A percentile compares a stretch with the other conserved stretches of the same genome.
These are phyloP conservation scores for Lycia hirtaria DNA, from an alignment of 2,888 invertebrate genomes.

Conservation along the genomic window DNA sequence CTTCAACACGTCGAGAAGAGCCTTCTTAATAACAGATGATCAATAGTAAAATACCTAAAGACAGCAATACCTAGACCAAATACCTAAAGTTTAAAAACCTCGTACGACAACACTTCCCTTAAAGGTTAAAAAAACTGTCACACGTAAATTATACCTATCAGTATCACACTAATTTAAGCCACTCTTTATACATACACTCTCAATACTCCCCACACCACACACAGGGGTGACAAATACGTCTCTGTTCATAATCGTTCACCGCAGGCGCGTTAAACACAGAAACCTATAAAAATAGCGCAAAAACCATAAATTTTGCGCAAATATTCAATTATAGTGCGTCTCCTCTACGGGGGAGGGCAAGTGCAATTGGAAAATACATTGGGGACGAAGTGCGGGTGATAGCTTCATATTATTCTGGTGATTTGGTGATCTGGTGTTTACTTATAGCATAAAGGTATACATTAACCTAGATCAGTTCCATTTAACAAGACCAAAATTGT, in stretches of 20 bases:
- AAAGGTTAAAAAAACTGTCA: background rate
- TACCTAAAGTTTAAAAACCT: too few species aligned
- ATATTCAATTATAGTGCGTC: constrained; percentile 69
- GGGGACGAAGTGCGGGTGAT: constrained; percentile 29
- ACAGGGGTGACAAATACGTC: constrained; percentile 67
- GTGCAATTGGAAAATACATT: constrained; percentile 30
- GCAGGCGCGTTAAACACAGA: constrained; percentile 79
- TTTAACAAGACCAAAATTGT: too few species aligned
- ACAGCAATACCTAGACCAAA: too few species aligned
- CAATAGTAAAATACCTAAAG: too few species aligned
- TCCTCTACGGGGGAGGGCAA: constrained; percentile 23
- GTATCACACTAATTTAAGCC: constrained; percentile 21
- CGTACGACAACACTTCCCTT: too few species aligned
- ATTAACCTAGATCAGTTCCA: too few species aligned
- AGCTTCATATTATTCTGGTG: constrained; percentile 33
- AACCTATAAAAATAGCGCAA: constrained; percentile 77
- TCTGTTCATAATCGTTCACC: constrained; percentile 72
- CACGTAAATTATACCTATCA: constrained; percentile 6
- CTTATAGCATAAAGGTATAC: too few species aligned
- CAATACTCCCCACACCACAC: constrained; percentile 47
- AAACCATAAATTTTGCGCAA: constrained; percentile 74
- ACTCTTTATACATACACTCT: constrained; percentile 32
- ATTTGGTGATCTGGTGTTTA: too few species aligned
- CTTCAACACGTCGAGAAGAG: too few species aligned
- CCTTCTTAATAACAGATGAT: too few species aligned